phyloP scores from a whole-genome alignment of 23 tunicate genomes.

The Oikopleura albicans region DNA sequence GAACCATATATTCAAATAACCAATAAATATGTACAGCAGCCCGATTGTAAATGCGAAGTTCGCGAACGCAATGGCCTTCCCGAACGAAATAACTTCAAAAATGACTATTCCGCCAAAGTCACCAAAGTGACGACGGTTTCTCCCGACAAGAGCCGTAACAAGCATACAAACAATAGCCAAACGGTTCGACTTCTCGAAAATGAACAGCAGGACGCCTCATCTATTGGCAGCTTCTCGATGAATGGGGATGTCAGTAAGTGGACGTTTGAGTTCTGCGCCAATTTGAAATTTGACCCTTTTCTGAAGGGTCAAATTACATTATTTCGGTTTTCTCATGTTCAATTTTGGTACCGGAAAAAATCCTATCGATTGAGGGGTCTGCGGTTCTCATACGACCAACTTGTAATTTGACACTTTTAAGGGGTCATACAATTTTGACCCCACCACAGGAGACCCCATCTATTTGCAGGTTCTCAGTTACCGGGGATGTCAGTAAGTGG shows the following conservation, averaged over 20 bases:
- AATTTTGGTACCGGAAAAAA: too few relatives aligned
- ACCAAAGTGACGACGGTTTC: background rate
- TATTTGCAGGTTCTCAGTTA: too few relatives aligned
- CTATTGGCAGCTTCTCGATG: background rate
- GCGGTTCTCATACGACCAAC: too few relatives aligned
- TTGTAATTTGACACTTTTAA: too few relatives aligned
- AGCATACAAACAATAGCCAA: background rate
- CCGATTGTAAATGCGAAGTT: too few relatives aligned
- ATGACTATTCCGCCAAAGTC: background rate
- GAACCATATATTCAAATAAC: background rate
- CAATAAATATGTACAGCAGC: background rate
- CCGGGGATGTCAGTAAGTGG: too few relatives aligned
- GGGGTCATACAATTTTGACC: too few relatives aligned
- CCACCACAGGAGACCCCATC: too few relatives aligned
- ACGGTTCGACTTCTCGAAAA: background rate
- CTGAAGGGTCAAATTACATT: background rate
- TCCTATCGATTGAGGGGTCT: too few relatives aligned
- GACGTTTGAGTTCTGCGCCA: background rate
- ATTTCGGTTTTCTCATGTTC: background rate
- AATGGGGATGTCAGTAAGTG: background rate
- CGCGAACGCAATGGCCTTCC: background rate
- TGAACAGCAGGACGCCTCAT: background rate
- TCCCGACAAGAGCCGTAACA: background rate
- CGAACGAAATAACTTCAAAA: background rate
- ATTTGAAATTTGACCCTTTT: too few relatives aligned